These are phyloP conservation scores for Gymnosoma rotundatum DNA, from an alignment of 2,888 invertebrate genomes.

Conservation along the genomic window DNA sequence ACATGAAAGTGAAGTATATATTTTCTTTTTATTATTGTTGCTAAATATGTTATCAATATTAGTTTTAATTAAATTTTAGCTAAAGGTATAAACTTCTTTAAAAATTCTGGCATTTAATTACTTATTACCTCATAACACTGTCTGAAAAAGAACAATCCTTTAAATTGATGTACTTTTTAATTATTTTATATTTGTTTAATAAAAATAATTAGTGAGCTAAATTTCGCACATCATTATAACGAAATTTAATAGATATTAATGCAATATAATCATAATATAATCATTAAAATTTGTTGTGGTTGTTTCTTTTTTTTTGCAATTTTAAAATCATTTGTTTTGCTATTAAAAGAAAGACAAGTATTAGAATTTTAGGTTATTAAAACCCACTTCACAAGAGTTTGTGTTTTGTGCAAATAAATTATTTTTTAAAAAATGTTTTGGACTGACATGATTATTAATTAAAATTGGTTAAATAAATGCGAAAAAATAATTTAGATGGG, in stretches of 20 bases:
- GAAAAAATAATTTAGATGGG: neutral
- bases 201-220: constrained; percentile 52
- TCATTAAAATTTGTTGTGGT: neutral
- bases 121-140: neutral
- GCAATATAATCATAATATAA: constrained; percentile 1
- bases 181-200: neutral
- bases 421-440: neutral
- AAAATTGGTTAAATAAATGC: constrained; percentile 17
- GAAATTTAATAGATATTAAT: neutral
- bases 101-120: neutral
- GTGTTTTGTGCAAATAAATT: constrained; percentile 11
- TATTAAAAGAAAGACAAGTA: neutral
- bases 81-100: constrained; percentile 31
- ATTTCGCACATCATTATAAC: constrained; percentile 62
- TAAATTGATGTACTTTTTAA: neutral
- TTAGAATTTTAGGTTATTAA: constrained; percentile 7
- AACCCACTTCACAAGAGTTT: neutral
- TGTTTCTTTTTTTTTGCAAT: neutral
- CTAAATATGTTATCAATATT: constrained; percentile 7
- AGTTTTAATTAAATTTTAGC: constrained; percentile 33
- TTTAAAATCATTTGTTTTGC: constrained; percentile 32
- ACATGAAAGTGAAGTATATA: too few relatives aligned
- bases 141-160: neutral
- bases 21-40: neutral
- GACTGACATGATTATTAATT: constrained; percentile 54